Base-by-base conservation (phyloP, 2,113 vertebrate genomes). In the Gasterosteus aculeatus region DNA sequence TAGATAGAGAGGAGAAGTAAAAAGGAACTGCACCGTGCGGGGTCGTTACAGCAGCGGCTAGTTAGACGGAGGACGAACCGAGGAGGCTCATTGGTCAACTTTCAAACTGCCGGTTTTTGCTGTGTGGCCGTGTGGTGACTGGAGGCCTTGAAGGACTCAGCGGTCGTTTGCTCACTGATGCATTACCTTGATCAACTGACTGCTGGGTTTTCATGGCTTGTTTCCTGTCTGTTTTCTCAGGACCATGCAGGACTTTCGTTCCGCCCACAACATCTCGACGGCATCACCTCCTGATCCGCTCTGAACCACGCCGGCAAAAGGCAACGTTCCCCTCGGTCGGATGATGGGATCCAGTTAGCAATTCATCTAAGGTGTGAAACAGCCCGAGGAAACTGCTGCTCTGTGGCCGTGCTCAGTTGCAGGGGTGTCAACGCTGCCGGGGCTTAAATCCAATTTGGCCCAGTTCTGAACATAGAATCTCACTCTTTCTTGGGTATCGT, bases 281-380 rank as follows among this genome's bases (percentile, higher is more conserved):
- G 54, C 19, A 0, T 72, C 47, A 2, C 18, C 19, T 31, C 14
- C 63, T 10, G 1, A 31, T 69, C 16, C 22, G 59, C 56, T 16
- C 12, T 62, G 29, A 74, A 53, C 33, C 78, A 47, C 29, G 26
- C 7, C 65, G 54, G 72, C 39, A 60, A 76, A 83, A 82, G 16
- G 2, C 26, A 76, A 60, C 66, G 31, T 67, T 83, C 56, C 58
- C 57, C 56, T 76, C 6, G 2, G 72, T 80, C 59, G 72, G 39
- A 75, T 35, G 76, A 80, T 62, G 63, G 65, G 12, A 62, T 64
- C 58, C 22, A 9, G 41, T 58, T 29, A 44, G 65, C 58, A 51
- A 72, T 89, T 84, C 33, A 85, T 82, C 78, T 31, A 56, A 51
- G 49, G 72, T 80, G 85, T 85, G 87, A 85, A 86, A 89, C 79